These are phyloP conservation scores for Hippocampus zosterae DNA, from an alignment of 2,113 vertebrate species.

Conservation along the genomic window DNA sequence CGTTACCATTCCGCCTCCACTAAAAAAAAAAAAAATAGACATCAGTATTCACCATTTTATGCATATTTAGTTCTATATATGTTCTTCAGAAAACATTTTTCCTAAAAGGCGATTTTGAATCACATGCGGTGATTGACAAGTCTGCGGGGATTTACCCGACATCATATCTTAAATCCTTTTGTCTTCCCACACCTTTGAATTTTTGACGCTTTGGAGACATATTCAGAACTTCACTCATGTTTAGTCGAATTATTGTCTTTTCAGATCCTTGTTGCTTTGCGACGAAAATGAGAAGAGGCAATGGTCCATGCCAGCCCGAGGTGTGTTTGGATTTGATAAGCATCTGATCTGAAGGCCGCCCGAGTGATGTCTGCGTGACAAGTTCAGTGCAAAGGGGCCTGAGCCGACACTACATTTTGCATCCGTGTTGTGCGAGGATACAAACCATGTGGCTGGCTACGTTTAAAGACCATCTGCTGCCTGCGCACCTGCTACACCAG, in stretches of 20 bases:
- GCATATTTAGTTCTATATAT: conserved; percentile 17
- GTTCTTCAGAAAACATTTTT: conserved; percentile 17
- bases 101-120: conserved; percentile 12
- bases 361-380: conserved; percentile 61
- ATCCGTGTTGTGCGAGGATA: conserved; percentile 52
- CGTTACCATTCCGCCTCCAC: conserved; percentile 36
- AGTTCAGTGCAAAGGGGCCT: conserved; percentile 36
- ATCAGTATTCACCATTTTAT: conserved; percentile 35
- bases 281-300: conserved; percentile 51
- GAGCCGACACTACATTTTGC: conserved; percentile 56
- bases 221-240: neutral
- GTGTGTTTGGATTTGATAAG: conserved; percentile 46
- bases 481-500: conserved; percentile 63
- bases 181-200: too few relatives aligned
- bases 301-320: conserved; percentile 35
- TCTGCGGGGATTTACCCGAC: conserved; percentile 7
- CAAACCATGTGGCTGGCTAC: conserved; percentile 72
- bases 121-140: neutral
- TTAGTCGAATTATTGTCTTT: conserved; percentile 16
- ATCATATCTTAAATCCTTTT: neutral
- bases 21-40: conserved; percentile 22
- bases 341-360: conserved; percentile 30
- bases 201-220: neutral
- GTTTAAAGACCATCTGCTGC: conserved; percentile 66
- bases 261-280: conserved; percentile 48